Percentiles rank a stretch among this genome's conserved stretches.
Conservation (phyloP, 1,140 invertebrate species). For the Calycopis cecrops region DNA sequence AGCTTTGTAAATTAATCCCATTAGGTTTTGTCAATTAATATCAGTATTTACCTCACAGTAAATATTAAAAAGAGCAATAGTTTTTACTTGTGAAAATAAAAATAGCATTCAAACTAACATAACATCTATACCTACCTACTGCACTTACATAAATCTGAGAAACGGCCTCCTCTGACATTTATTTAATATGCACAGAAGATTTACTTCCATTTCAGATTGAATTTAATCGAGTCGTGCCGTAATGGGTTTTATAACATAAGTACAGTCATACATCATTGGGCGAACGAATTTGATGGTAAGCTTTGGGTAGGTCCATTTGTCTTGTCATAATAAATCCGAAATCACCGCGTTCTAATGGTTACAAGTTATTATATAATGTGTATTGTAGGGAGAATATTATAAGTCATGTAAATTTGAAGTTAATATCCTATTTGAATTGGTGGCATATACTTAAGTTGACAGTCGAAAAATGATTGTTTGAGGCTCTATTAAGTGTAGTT, state of each 20-base stretch:
- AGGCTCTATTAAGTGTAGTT: background rate
- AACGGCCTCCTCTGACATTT: slow-evolving; percentile 44
- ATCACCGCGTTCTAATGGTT: slow-evolving; percentile 18
- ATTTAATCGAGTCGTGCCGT: slow-evolving; percentile 50
- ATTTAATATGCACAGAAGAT: slow-evolving; percentile 64
- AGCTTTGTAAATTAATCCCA: too few species aligned
- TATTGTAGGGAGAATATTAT: too few species aligned
- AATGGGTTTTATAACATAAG: slow-evolving; percentile 53
- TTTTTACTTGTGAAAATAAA: background rate
- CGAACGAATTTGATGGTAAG: slow-evolving; percentile 22
- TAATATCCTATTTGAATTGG: too few species aligned
- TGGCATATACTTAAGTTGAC: too few species aligned
- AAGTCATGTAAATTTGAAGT: too few species aligned
- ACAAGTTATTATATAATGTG: background rate
- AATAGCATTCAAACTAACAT: background rate
- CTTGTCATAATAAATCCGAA: slow-evolving; percentile 34
- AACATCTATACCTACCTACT: background rate
- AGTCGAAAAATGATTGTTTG: too few species aligned
- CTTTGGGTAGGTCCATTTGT: slow-evolving; percentile 22
- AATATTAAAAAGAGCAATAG: background rate
- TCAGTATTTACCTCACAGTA: too few species aligned
- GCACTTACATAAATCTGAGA: slow-evolving; percentile 42
- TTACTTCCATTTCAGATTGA: slow-evolving; percentile 53
- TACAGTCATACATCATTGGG: slow-evolving; percentile 39
- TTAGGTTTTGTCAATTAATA: too few species aligned